Percentiles rank a stretch among this genome's conserved stretches.
Evolutionary conservation across 1,140 invertebrate genomes (phyloP).

Genomic region (Lepidotrigona ventralis): DNA sequence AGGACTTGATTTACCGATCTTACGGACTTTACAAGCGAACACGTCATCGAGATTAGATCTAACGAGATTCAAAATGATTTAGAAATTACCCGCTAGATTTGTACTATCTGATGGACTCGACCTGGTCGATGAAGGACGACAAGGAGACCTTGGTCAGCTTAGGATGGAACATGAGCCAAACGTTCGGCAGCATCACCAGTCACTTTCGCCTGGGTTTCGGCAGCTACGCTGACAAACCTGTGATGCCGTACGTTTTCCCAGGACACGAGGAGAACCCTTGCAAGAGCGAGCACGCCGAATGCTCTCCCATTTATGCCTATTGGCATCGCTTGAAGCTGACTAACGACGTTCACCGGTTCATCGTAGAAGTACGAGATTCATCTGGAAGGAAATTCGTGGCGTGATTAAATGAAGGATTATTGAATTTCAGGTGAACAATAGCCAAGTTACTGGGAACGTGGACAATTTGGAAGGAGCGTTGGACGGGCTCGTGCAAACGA

Average conservation of each 20-base stretch:
- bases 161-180: constrained; percentile 84
- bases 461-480: constrained; percentile 83
- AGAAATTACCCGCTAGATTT: constrained; percentile 95
- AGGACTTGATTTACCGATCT: no score
- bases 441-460: constrained; percentile 80
- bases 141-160: constrained; percentile 89
- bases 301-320: constrained; percentile 78
- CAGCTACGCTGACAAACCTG: constrained; percentile 88
- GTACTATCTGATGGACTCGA: constrained; percentile 95
- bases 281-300: constrained; percentile 63
- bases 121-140: constrained; percentile 93
- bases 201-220: constrained; percentile 91
- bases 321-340: constrained; percentile 77
- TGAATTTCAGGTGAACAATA: constrained; percentile 58
- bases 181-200: constrained; percentile 87
- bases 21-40: no score
- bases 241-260: constrained; percentile 82
- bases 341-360: constrained; percentile 73
- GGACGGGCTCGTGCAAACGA: constrained; percentile 82
- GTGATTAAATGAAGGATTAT: constrained; percentile 13
- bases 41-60: not conserved
- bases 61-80: constrained; percentile 7
- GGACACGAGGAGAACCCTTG: constrained; percentile 75
- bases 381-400: not conserved
- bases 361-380: constrained; percentile 54